phyloP scores from a whole-genome alignment of 2,888 invertebrate genomes.

The Drosophila stalkeri region DNA sequence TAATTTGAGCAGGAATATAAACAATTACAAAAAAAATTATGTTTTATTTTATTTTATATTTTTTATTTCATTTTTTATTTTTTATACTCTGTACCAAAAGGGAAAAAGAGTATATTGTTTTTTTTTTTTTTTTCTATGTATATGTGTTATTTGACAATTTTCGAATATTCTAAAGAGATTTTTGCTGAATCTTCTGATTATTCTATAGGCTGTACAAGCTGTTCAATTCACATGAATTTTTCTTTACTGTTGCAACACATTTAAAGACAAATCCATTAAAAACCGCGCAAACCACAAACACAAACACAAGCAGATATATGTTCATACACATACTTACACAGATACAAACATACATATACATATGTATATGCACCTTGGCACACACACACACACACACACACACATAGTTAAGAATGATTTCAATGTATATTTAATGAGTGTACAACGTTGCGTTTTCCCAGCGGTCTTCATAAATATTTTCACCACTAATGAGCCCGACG shows the following conservation, averaged over 20 bases:
- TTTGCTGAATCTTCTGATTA: neutral
- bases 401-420: conserved; percentile 43
- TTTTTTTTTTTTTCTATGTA: no score
- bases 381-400: conserved; percentile 1
- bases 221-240: neutral
- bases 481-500: conserved; percentile 74
- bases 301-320: conserved; percentile 15
- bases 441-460: conserved; percentile 54
- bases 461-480: conserved; percentile 76
- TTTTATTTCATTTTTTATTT: no score
- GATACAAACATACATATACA: conserved; percentile 15
- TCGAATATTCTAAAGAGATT: neutral
- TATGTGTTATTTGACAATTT: neutral
- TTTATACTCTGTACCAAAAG: no score
- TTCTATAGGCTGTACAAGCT: neutral
- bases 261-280: conserved; percentile 36
- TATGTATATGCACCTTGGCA: neutral
- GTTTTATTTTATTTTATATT: no score
- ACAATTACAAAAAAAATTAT: no score
- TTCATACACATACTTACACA: neutral
- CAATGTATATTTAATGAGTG: conserved; percentile 65
- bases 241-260: neutral
- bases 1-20: neutral
- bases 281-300: conserved; percentile 14
- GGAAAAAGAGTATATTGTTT: no score